Conservation (phyloP, 2,797 vertebrate species). For the Centroberyx gerrardi region DNA sequence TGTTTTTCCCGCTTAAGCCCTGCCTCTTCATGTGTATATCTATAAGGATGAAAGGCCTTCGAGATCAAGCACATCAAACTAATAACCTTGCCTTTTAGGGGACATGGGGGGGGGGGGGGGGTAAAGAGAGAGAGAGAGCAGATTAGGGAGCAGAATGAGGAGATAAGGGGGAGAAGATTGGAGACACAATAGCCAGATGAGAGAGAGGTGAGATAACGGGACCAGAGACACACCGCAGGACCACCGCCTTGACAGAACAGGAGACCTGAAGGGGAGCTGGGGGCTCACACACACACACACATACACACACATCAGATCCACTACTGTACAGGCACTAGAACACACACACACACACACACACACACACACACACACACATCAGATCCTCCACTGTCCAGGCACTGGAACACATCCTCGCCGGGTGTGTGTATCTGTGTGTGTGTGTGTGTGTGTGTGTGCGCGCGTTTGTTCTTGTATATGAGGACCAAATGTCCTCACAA, state of each 20-base stretch:
- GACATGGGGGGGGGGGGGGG: conserved; percentile 13
- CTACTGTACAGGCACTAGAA: neutral
- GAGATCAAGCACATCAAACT: conserved; percentile 63
- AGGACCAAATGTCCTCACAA: no score
- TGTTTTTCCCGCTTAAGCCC: conserved; percentile 39
- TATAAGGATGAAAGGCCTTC: conserved; percentile 50
- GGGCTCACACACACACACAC: neutral
- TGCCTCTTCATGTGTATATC: conserved; percentile 43
- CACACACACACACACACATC: neutral
- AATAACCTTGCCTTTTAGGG: conserved; percentile 45
- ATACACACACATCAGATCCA: neutral
- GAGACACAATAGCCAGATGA: conserved; percentile 72
- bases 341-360: neutral
- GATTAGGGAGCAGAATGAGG: conserved; percentile 46
- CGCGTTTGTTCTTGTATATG: neutral
- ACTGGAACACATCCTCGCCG: neutral
- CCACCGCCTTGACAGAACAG: conserved; percentile 59
- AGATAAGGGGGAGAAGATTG: conserved; percentile 58
- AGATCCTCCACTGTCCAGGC: neutral
- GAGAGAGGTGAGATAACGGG: conserved; percentile 64
- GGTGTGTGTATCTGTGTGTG: neutral
- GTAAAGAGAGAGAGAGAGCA: conserved; percentile 27
- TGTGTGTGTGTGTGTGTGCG: neutral
- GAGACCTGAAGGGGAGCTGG: conserved; percentile 42
- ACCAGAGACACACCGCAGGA: conserved; percentile 70